Base-by-base conservation (phyloP, 2,113 vertebrate genomes). In the Puntigrus tetrazona region DNA sequence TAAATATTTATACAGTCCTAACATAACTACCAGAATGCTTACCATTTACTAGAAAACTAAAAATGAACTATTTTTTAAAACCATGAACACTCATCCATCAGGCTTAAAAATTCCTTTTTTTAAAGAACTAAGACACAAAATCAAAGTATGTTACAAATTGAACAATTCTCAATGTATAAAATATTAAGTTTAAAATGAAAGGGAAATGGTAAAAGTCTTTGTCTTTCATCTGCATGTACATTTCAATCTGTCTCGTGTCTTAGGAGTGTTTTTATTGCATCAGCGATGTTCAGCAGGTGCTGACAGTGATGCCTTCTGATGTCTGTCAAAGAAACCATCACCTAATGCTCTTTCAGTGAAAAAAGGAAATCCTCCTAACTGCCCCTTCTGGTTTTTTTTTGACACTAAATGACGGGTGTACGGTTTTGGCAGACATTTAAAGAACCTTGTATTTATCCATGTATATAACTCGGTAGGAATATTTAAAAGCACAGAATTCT, bases 241-340 rank as follows among this genome's bases (percentile, higher is more conserved):
- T 18, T 74, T 74, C 72, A 74, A 29, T 74, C 72, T 50, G 14
- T 29, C 72, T 18, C 0, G 25, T 74, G 72, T 3, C 72, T 57
- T 57, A 16, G 7, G 43, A 18, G 41, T 18, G 14, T 50, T 45
- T 25, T 45, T 45, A 29, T 18, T 74, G 72, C 14, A 74, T 74
- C 14, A 74, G 25, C 5, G 16, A 22, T 22, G 73, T 38, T 38
- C 65, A 36, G 31, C 31, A 36, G 65, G 31, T 11, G 25, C 80
- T 82, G 80, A 82, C 80, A 52, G 47, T 20, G 79, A 82, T 69
- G 47, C 1, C 61, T 36, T 72, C 70, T 82, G 80, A 82, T 72
- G 31, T 72, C 29, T n/a, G 45, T 67, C 78, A 80, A 69, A 72
- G n/a, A 22, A 72, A 18, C 45, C 47, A 11, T 25, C 25, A 38